These are phyloP conservation scores for Macrophya annulata DNA, from an alignment of 2,888 invertebrate species.

Conservation along the genomic window DNA sequence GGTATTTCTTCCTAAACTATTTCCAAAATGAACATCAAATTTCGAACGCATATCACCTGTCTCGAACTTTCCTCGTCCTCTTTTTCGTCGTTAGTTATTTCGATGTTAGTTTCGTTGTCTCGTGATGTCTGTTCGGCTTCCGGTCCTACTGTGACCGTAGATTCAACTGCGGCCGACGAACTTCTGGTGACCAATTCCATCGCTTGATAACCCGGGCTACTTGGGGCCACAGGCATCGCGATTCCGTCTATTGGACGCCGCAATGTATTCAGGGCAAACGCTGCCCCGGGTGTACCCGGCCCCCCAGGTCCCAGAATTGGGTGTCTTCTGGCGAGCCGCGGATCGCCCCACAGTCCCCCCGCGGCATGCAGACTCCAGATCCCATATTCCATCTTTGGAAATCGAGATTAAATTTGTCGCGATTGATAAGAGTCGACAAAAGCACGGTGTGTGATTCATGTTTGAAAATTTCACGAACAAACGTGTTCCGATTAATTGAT, in stretches of 20 bases:
- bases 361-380: constrained; percentile 77
- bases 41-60: constrained; percentile 61
- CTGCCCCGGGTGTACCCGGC: constrained; percentile 72
- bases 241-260: constrained; percentile 70
- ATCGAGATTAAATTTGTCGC: neutral
- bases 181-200: constrained; percentile 73
- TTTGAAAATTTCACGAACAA: no score
- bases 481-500: no score
- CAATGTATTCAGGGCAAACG: constrained; percentile 74
- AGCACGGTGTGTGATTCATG: neutral
- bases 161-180: neutral
- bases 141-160: constrained; percentile 47
- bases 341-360: constrained; percentile 77
- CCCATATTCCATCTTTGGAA: constrained; percentile 78
- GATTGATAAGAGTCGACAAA: neutral
- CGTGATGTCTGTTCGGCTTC: constrained; percentile 54
- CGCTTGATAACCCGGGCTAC: constrained; percentile 71
- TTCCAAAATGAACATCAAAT: neutral
- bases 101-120: constrained; percentile 74
- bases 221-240: constrained; percentile 68
- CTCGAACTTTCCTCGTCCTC: constrained; percentile 71
- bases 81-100: constrained; percentile 64
- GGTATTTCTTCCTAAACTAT: neutral
- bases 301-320: constrained; percentile 73
- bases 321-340: constrained; percentile 75